Base-by-base conservation (phyloP, 2,113 vertebrate species). In the Poeciliopsis turrubarensis region DNA sequence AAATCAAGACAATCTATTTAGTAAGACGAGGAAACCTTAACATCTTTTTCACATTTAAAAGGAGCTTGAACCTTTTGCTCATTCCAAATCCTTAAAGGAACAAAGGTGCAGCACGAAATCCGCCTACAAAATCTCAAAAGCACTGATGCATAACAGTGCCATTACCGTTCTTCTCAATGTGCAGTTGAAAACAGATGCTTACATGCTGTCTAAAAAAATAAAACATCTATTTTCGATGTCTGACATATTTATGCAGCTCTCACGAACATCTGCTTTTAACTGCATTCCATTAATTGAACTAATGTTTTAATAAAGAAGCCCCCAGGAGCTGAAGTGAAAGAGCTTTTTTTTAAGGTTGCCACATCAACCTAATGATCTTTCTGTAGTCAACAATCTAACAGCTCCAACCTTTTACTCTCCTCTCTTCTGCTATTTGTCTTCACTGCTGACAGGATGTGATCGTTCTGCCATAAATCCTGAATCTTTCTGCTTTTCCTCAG, bases 1-100 rank as follows among this genome's bases (percentile, higher is more conserved):
- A 54, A 60, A 44, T 60, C 57, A 67, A 73, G 70, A 71, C 77
- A 60, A 79, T 84, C 84, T 9, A 11, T 64, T 72, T 77, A 6
- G 68, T 0, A 57, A 74, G 51, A 29, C 25, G 29, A 6, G 47
- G 65, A 68, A 57, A 68, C 31, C 57, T 76, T 77, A 60, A 79
- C 64, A 84, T 29, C 54, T 44, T 44, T 64, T 79, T 57, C 41
- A 47, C 27, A 41, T 67, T 39, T 62, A 62, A 73, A 32, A 72
- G 75, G 68, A 73, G 70, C 39, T 29, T 63, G 31, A 17, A 25
- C 2, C 6, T 7, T 54, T 41, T 13, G 13, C 14, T 41, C 3
- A 41, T 19, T 47, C 17, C 44, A 47, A 47, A 19, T 47, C 44
- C 44, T 47, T 47, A 19, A 3, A 37, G 15, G 44, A 47, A 47